Conservation (phyloP, 2,113 vertebrate genomes). For the Mohoua ochrocephala region DNA sequence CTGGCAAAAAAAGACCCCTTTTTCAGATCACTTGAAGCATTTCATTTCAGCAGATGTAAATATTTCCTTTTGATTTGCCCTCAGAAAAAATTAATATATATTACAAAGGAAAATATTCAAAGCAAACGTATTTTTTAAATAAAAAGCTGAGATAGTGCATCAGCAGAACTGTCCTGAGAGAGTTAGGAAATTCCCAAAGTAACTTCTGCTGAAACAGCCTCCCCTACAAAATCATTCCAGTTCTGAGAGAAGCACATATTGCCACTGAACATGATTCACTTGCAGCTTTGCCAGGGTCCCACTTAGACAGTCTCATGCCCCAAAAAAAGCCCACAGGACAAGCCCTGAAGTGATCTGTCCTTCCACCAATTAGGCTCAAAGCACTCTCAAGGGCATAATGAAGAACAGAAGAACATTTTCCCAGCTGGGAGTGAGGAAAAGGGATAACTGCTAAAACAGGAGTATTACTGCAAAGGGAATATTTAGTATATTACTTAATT, state of each 20-base stretch:
- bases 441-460: not conserved
- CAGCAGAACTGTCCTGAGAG: not conserved
- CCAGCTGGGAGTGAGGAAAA: not conserved
- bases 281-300: not conserved
- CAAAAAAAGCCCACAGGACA: not conserved
- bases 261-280: not conserved
- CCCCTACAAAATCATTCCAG: not conserved
- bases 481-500: not conserved
- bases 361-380: not conserved
- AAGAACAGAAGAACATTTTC: not conserved
- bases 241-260: not conserved
- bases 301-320: not conserved
- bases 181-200: not conserved
- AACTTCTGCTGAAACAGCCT: not conserved
- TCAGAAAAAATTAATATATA: not conserved
- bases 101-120: constrained; percentile 25
- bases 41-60: constrained; percentile 38
- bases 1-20: not conserved
- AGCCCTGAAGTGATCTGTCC: not conserved
- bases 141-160: not conserved
- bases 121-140: not conserved
- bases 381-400: not conserved
- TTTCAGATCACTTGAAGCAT: not conserved
- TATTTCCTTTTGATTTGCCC: constrained; percentile 34
- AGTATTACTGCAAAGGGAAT: not conserved